Conservation (phyloP, 2,113 vertebrate species). For the Spermophilus dauricus region DNA sequence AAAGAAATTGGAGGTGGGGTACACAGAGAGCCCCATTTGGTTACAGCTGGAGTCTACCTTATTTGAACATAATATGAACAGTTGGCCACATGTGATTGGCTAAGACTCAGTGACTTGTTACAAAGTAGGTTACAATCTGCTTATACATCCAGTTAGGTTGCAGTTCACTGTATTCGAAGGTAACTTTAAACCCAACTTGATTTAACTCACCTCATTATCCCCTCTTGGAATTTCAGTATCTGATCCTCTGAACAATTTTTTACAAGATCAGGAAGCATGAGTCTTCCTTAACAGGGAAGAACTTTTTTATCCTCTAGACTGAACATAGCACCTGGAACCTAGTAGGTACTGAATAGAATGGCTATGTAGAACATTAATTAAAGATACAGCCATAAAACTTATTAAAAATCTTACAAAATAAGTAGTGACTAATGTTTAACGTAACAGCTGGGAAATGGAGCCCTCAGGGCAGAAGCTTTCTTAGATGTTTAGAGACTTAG, state of each 20-base stretch:
- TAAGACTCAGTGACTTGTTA: background rate
- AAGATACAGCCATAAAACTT: slow-evolving; percentile 18
- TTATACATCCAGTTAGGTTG: background rate
- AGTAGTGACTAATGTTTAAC: slow-evolving; percentile 64
- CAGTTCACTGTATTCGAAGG: background rate
- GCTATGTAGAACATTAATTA: slow-evolving; percentile 3
- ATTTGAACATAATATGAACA: background rate
- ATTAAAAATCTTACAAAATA: slow-evolving; percentile 64
- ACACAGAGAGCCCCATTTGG: background rate
- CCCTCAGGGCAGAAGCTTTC: slow-evolving; percentile 76
- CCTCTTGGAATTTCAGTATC: background rate
- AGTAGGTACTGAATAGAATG: background rate
- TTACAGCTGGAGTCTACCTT: background rate
- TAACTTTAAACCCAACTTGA: background rate
- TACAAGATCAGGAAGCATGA: background rate
- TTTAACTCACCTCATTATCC: background rate
- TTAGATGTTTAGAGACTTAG: slow-evolving; percentile 82
- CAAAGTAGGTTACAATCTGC: background rate
- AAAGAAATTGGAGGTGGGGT: background rate
- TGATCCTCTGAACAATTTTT: background rate
- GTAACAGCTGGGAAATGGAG: slow-evolving; percentile 71
- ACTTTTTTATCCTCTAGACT: background rate
- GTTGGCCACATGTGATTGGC: background rate
- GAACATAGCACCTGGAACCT: background rate
- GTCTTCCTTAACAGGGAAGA: background rate